Percentiles rank a stretch among this genome's conserved stretches.
These are phyloP conservation scores for Phyto melanocephala DNA, from an alignment of 2,888 invertebrate genomes.

Conservation along the genomic window DNA sequence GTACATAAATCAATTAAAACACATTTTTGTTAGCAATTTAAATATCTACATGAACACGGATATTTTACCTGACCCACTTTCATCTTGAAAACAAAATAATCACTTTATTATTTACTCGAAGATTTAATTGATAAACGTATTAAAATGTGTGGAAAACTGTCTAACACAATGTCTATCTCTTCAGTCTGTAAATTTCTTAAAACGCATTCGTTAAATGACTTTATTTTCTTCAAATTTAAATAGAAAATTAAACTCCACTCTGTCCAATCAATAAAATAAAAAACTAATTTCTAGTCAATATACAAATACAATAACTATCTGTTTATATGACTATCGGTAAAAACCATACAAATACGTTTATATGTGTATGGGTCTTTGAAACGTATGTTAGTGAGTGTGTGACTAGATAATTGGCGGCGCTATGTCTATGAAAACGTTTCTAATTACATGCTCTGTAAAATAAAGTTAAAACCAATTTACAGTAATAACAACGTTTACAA, in stretches of 20 bases:
- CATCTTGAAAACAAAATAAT: neutral
- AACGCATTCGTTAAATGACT: slow-evolving; percentile 53
- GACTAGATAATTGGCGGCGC: slow-evolving; percentile 59
- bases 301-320: neutral
- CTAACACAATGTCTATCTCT: slow-evolving; percentile 34
- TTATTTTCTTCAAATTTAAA: slow-evolving; percentile 29
- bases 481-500: slow-evolving; percentile 34
- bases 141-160: slow-evolving; percentile 19
- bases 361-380: neutral
- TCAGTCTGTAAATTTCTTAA: slow-evolving; percentile 20
- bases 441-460: slow-evolving; percentile 52
- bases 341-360: neutral
- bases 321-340: neutral
- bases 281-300: slow-evolving; percentile 34
- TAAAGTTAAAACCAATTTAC: slow-evolving; percentile 57
- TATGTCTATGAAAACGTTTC: slow-evolving; percentile 61
- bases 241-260: slow-evolving; percentile 6
- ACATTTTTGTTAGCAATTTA: slow-evolving; percentile 11
- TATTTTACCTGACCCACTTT: slow-evolving; percentile 9
- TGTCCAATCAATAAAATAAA: slow-evolving; percentile 12
- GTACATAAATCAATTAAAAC: slow-evolving; percentile 11
- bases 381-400: neutral
- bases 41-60: neutral
- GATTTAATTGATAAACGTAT: slow-evolving; percentile 26
- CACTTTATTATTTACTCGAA: neutral